Evolutionary conservation across 2,113 vertebrate genomes (phyloP).

Genomic region (Atrichornis clamosus): DNA sequence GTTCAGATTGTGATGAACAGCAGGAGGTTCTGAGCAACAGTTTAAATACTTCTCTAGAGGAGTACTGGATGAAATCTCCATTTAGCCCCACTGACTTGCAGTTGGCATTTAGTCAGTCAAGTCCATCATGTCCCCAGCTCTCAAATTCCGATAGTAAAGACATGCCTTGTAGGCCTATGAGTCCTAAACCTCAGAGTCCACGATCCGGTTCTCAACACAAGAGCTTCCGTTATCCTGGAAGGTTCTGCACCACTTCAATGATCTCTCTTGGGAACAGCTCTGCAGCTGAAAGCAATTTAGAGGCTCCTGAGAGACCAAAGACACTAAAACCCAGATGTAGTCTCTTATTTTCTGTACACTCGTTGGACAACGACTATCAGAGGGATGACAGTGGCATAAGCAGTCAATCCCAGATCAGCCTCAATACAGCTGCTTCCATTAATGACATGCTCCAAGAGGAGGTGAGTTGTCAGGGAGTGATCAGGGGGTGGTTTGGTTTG

Average conservation of each 20-base stretch:
- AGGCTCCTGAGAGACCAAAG: constrained; percentile 73
- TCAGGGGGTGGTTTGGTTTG: neutral
- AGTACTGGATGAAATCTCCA: constrained; percentile 55
- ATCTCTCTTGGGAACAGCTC: constrained; percentile 73
- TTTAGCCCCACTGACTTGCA: constrained; percentile 32
- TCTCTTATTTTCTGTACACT: constrained; percentile 74
- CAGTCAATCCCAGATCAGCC: constrained; percentile 68
- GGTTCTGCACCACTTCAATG: constrained; percentile 69
- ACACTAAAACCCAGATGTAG: constrained; percentile 73
- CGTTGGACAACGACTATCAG: constrained; percentile 58
- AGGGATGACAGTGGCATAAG: constrained; percentile 69
- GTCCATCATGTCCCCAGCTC: constrained; percentile 54
- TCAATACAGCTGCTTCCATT: constrained; percentile 68
- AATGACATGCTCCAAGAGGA: constrained; percentile 69
- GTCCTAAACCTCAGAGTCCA: constrained; percentile 83
- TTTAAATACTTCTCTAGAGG: constrained; percentile 32
- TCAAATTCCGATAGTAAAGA: constrained; percentile 51
- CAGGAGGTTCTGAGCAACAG: constrained; percentile 29
- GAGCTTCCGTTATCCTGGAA: constrained; percentile 64
- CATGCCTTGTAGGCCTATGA: constrained; percentile 79
- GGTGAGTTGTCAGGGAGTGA: constrained; percentile 72
- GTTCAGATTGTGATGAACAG: constrained; percentile 21
- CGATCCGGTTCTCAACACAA: constrained; percentile 57
- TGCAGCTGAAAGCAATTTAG: constrained; percentile 55
- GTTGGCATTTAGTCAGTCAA: constrained; percentile 26